Conservation (phyloP, 2,113 vertebrate genomes). For the Dipodomys stephensi region DNA sequence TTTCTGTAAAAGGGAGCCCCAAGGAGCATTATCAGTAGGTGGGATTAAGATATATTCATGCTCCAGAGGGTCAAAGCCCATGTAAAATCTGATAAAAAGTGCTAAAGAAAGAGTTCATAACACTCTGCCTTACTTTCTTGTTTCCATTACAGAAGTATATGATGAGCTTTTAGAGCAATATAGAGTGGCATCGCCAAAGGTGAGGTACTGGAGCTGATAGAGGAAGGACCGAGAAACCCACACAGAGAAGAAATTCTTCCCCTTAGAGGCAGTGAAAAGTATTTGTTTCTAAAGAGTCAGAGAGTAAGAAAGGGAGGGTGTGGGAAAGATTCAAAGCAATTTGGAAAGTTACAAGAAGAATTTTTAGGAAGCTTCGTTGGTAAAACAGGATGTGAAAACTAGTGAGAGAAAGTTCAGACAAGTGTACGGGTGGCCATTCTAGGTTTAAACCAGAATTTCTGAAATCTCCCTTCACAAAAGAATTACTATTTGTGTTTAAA, state of each 20-base stretch:
- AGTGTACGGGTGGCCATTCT: not conserved
- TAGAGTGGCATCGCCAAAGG: not conserved
- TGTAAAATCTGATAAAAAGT: not conserved
- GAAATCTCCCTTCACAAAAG: not conserved
- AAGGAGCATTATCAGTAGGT: not conserved
- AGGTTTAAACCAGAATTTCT: not conserved
- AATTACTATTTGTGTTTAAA: not conserved
- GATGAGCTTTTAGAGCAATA: not conserved
- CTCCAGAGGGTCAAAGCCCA: not conserved
- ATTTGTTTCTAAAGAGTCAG: conserved; percentile 9
- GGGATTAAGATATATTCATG: not conserved
- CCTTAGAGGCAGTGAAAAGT: not conserved
- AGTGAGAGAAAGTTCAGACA: not conserved
- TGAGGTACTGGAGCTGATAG: too few species aligned
- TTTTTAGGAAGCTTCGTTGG: not conserved
- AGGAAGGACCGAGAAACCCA: not conserved
- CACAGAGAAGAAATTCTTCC: not conserved
- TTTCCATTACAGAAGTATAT: not conserved
- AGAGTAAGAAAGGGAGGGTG: not conserved
- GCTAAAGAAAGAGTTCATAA: not conserved
- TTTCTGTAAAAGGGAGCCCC: not conserved
- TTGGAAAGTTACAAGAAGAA: not conserved
- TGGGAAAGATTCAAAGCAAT: not conserved
- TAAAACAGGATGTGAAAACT: not conserved
- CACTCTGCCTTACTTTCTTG: not conserved